A percentile compares a stretch with the other conserved stretches of the same genome.
Conservation (phyloP, 2,113 vertebrate species). For the Axis porcinus region DNA sequence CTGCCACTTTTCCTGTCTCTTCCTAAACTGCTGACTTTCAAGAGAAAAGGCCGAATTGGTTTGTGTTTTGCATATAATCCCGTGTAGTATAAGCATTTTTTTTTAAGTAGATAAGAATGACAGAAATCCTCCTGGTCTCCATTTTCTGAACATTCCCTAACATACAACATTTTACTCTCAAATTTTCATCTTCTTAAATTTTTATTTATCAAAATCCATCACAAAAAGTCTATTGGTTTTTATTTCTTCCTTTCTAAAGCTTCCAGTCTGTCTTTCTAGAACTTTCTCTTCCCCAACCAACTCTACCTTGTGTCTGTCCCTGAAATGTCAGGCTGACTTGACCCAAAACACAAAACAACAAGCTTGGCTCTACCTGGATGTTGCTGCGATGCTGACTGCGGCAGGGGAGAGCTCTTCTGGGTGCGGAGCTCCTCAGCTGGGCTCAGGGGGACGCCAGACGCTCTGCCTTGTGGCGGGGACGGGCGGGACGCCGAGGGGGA, state of each 20-base stretch:
- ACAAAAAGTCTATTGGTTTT: background rate
- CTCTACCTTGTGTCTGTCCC: background rate
- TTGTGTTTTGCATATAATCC: background rate
- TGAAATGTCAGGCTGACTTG: background rate
- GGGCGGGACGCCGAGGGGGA: background rate
- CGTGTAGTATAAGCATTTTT: background rate
- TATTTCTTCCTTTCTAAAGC: background rate
- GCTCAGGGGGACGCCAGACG: background rate
- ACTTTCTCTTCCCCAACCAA: background rate
- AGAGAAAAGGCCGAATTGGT: conserved; percentile 33
- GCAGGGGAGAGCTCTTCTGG: background rate
- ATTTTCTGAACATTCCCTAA: background rate
- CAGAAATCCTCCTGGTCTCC: background rate
- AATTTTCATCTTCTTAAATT: background rate
- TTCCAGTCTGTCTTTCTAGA: background rate
- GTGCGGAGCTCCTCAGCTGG: background rate
- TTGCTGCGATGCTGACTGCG: background rate
- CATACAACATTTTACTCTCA: background rate
- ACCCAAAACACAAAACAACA: background rate
- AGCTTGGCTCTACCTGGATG: background rate
- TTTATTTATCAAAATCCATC: background rate
- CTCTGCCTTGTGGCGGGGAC: background rate
- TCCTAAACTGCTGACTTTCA: background rate
- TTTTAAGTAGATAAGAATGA: background rate
- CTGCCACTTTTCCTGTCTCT: background rate